A percentile compares a stretch with the other conserved stretches of the same genome.
These are phyloP conservation scores for Syritta pipiens DNA, from an alignment of 2,888 invertebrate species.

Conservation along the genomic window DNA sequence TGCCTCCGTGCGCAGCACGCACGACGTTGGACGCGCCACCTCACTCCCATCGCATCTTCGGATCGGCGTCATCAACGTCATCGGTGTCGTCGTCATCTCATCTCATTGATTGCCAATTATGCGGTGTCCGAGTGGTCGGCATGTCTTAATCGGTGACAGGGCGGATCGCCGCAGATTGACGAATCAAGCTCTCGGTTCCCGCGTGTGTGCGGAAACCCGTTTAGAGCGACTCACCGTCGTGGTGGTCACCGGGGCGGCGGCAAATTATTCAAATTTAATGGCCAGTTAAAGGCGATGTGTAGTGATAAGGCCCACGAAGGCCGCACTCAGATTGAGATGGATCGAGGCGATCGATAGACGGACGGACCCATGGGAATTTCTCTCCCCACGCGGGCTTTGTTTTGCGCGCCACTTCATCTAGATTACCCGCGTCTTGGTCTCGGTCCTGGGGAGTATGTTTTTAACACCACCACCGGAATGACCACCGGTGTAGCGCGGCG, in stretches of 20 bases:
- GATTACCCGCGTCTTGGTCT: no score
- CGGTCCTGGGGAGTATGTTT: conserved; percentile 56
- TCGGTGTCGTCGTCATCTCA: conserved; percentile 44
- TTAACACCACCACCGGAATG: conserved; percentile 46
- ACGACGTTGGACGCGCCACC: conserved; percentile 26
- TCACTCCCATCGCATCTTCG: conserved; percentile 44
- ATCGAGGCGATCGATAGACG: conserved; percentile 54
- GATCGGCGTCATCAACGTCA: conserved; percentile 19
- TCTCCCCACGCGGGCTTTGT: conserved; percentile 31
- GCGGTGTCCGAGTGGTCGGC: conserved; percentile 65
- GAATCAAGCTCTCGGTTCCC: conserved; percentile 48
- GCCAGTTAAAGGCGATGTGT: conserved; percentile 64
- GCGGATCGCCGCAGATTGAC: conserved; percentile 65
- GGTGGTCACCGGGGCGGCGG: conserved; percentile 54
- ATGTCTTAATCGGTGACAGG: conserved; percentile 69
- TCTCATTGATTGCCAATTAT: conserved; percentile 68
- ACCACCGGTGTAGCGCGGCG: conserved; percentile 54
- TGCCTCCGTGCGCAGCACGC: conserved; percentile 56
- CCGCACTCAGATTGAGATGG: conserved; percentile 53
- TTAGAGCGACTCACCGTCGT: neutral
- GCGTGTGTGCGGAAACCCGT: conserved; percentile 21
- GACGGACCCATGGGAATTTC: conserved; percentile 47
- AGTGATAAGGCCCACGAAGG: conserved; percentile 54
- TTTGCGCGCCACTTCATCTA: conserved; percentile 55
- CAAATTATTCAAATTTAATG: conserved; percentile 69